These are phyloP conservation scores for Myotis davidii DNA, from an alignment of 2,113 vertebrate genomes.

Conservation along the genomic window DNA sequence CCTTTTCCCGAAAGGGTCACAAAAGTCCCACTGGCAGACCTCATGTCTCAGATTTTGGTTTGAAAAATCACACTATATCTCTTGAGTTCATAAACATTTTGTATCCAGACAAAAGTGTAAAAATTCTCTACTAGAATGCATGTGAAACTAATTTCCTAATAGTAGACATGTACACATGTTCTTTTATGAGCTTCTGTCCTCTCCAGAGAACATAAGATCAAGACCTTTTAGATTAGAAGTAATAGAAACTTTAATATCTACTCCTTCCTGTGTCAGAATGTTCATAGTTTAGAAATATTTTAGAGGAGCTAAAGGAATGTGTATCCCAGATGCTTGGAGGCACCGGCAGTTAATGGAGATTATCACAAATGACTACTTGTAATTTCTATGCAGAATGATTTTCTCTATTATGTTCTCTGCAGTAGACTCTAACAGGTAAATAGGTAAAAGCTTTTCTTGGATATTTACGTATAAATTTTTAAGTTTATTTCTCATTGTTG, in stretches of 20 bases:
- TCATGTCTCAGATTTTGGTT: not conserved
- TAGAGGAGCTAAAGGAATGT: not conserved
- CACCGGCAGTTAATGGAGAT: not conserved
- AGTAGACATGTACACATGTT: not conserved
- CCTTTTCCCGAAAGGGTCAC: not conserved
- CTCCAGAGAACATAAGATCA: not conserved
- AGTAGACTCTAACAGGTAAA: not conserved
- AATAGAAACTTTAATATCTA: not conserved
- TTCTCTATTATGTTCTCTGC: not conserved
- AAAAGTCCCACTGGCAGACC: not conserved
- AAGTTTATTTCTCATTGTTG: not conserved
- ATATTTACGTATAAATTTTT: slow-evolving; percentile 1
- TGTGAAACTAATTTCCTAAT: not conserved
- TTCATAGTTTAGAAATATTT: not conserved
- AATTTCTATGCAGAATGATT: slow-evolving; percentile 13
- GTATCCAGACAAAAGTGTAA: not conserved
- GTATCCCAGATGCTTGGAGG: not conserved
- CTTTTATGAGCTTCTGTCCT: not conserved
- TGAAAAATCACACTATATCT: slow-evolving; percentile 7
- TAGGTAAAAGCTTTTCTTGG: not conserved
- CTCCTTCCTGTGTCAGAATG: not conserved
- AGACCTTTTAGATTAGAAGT: not conserved
- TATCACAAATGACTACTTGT: not conserved
- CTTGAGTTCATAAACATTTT: not conserved
- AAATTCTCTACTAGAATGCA: not conserved